Conservation (phyloP, 1,140 invertebrate genomes). For the Cydia pomonella region DNA sequence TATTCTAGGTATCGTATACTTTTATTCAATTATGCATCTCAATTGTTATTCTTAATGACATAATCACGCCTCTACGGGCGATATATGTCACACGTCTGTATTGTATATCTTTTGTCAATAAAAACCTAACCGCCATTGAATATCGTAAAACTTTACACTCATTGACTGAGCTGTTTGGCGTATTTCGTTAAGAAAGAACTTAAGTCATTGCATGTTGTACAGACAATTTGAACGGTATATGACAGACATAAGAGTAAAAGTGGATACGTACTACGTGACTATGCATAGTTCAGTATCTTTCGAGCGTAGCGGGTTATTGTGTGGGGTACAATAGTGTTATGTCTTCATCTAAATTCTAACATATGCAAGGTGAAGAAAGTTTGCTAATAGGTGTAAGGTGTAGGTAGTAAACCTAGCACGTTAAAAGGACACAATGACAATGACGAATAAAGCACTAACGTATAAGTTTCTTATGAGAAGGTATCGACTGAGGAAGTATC, state of each 20-base stretch:
- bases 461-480: too few relatives aligned
- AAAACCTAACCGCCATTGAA: background rate
- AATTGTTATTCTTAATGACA: constrained; percentile 2
- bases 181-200: background rate
- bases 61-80: background rate
- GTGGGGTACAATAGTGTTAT: constrained; percentile 10
- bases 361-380: constrained; percentile 9
- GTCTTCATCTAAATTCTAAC: constrained; percentile 14
- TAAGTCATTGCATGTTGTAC: background rate
- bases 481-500: background rate
- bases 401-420: background rate
- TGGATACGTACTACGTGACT: background rate
- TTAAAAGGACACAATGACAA: too few relatives aligned
- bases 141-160: background rate
- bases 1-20: background rate
- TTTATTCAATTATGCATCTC: background rate
- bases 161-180: background rate
- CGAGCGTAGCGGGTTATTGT: background rate
- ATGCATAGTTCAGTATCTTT: background rate
- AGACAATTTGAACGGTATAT: background rate
- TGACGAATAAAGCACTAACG: too few relatives aligned
- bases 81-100: background rate
- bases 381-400: constrained; percentile 7
- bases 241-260: background rate
- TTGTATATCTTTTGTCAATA: background rate